Percentiles rank a stretch among this genome's conserved stretches.
Conservation (phyloP, 1,140 invertebrate genomes). For the Bombus confusus region DNA sequence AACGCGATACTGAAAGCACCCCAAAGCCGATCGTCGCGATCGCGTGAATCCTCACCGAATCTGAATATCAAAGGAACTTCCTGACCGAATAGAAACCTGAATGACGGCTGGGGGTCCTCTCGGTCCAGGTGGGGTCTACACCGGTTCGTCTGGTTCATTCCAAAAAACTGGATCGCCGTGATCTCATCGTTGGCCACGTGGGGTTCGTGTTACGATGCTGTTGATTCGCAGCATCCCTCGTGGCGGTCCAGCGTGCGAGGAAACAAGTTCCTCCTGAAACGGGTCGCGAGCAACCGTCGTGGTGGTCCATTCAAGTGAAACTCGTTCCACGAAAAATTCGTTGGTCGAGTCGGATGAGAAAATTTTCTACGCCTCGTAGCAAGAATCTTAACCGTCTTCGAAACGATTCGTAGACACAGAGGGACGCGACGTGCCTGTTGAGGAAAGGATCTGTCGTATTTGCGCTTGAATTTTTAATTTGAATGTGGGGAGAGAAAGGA, state of each 20-base stretch:
- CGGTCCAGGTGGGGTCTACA: slow-evolving; percentile 82
- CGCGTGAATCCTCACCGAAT: slow-evolving; percentile 63
- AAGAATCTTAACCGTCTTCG: slow-evolving; percentile 41
- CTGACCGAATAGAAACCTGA: slow-evolving; percentile 72
- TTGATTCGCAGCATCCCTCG: slow-evolving; percentile 53
- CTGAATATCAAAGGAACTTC: slow-evolving; percentile 76
- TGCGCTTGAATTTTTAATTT: slow-evolving; percentile 7
- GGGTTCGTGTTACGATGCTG: slow-evolving; percentile 23
- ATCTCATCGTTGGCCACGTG: slow-evolving; percentile 35
- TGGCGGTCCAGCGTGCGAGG: slow-evolving; percentile 47
- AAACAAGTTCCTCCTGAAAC: slow-evolving; percentile 54
- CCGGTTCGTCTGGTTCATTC: slow-evolving; percentile 75
- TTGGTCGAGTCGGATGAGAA: slow-evolving; percentile 26
- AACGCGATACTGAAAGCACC: slow-evolving; percentile 55
- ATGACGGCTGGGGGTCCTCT: slow-evolving; percentile 79
- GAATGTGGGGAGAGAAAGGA: no score
- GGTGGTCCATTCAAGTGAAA: slow-evolving; percentile 53
- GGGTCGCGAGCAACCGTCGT: slow-evolving; percentile 46
- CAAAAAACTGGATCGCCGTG: slow-evolving; percentile 68
- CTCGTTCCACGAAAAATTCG: slow-evolving; percentile 47
- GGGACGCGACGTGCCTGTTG: background rate
- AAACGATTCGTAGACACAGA: background rate
- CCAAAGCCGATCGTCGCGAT: slow-evolving; percentile 57
- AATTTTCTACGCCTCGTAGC: background rate
- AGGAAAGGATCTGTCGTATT: background rate